Percentiles rank a stretch among this genome's conserved stretches.
These are phyloP conservation scores for Hymenochirus boettgeri DNA, from an alignment of 2,113 vertebrate genomes.

Conservation along the genomic window DNA sequence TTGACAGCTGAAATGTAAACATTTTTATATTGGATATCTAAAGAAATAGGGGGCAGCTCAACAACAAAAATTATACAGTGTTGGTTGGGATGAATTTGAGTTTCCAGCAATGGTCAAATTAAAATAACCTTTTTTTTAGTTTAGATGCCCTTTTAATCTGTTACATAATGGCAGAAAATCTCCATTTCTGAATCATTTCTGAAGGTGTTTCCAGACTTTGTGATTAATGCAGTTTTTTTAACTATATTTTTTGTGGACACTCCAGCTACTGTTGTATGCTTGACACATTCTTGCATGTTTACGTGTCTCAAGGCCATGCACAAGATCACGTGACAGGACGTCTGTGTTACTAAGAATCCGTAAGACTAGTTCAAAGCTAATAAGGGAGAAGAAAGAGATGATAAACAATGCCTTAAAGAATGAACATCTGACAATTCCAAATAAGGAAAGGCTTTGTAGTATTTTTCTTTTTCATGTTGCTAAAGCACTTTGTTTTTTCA, in stretches of 20 bases:
- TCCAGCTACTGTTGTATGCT: constrained; percentile 19
- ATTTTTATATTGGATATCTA: too few relatives aligned
- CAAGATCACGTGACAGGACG: constrained; percentile 35
- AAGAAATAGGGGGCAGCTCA: too few relatives aligned
- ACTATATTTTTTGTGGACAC: not conserved
- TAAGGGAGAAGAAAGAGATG: constrained; percentile 49
- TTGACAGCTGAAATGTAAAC: too few relatives aligned
- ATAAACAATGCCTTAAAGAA: constrained; percentile 73
- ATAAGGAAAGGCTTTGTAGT: constrained; percentile 61
- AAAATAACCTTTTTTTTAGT: too few relatives aligned
- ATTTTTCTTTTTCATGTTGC: constrained; percentile 69
- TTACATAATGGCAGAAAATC: too few relatives aligned
- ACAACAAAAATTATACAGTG: too few relatives aligned
- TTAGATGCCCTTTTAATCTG: too few relatives aligned
- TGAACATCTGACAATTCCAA: constrained; percentile 56
- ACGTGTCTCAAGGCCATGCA: constrained; percentile 29
- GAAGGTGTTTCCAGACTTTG: too few relatives aligned
- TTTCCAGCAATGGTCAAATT: too few relatives aligned
- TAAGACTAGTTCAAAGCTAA: constrained; percentile 33
- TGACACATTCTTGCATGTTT: constrained; percentile 43
- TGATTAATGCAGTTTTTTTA: too few relatives aligned
- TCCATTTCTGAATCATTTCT: too few relatives aligned
- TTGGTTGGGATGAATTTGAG: too few relatives aligned
- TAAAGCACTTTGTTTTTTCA: constrained; percentile 60
- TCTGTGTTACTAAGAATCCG: constrained; percentile 20